These are phyloP conservation scores for Bombus superbus DNA, from an alignment of 1,140 invertebrate species.

Conservation along the genomic window DNA sequence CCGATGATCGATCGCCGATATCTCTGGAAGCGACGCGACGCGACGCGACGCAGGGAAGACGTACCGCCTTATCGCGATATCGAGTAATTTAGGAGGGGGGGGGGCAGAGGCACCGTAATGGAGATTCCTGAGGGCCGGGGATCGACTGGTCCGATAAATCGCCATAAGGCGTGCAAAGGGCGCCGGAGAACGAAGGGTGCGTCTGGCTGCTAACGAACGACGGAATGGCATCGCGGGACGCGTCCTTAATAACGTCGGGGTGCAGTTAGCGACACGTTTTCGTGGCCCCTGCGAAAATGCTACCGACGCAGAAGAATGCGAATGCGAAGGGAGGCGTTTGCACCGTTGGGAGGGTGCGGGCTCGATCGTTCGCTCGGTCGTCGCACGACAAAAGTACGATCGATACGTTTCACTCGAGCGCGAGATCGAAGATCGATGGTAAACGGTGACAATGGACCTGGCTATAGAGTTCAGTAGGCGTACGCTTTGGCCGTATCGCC, in stretches of 20 bases:
- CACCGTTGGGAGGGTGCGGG: neutral
- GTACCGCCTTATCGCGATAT: conserved; percentile 51
- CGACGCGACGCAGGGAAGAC: neutral
- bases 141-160: conserved; percentile 62
- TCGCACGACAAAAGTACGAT: conserved; percentile 60
- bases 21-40: conserved; percentile 34
- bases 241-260: conserved; percentile 38
- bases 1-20: conserved; percentile 54
- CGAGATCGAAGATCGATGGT: conserved; percentile 70
- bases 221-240: conserved; percentile 17
- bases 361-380: neutral
- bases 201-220: conserved; percentile 41
- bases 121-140: conserved; percentile 56
- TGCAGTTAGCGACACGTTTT: conserved; percentile 44
- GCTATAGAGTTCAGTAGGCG: conserved; percentile 50
- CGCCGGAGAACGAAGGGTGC: neutral
- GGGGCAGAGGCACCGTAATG: conserved; percentile 60
- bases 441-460: conserved; percentile 60
- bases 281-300: conserved; percentile 37
- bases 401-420: conserved; percentile 63
- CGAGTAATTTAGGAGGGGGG: conserved; percentile 59
- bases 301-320: conserved; percentile 1
- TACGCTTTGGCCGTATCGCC: conserved; percentile 45
- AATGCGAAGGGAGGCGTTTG: neutral
- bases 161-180: conserved; percentile 61